Base-by-base conservation (phyloP, 2,888 invertebrate species). In the Troides aeacus region DNA sequence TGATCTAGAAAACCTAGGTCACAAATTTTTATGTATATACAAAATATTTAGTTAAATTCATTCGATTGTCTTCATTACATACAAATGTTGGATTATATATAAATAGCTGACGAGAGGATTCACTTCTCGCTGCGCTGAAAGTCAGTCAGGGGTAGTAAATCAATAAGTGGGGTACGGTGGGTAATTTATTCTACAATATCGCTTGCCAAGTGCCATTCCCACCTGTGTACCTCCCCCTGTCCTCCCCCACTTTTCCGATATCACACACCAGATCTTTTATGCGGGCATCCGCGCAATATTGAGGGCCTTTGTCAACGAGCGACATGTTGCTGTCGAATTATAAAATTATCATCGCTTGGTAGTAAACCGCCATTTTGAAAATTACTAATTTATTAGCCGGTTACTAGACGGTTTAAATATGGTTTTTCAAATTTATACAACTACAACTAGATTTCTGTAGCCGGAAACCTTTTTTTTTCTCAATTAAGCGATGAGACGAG, bases 161-260 rank as follows among this genome's bases (percentile, higher is more conserved):
- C 69, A 69, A 69, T 69, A 69, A 62, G 24, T 30, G 42, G 24
- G 53, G 3, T 15, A 39, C 50, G 64, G 42, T 21, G 57, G 65
- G 62, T 66, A 69, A 69, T 69, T 62, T 62, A 66, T 69, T 66
- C 65, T 61, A 23, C 58, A 62, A 57, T 68, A 62, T 46, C 63
- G 58, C 58, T 60, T 21, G 53, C 46, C 50, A 18, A 36, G 50
- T 23, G 56, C 69, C 65, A 66, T 69, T 69, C 62, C 65, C 62
- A 66, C 57, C 69, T 66, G 65, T 42, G 58, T 10, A 39, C 39
- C 7, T 7, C 39, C 46, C 58, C 30, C 21, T 21, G 21, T 21
- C 21, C 5, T 30, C 5, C 30, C 2, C 30, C 30, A 30, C 30
- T 30, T 30, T 30, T 30, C 30, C 58, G 46, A 23, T 65, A 69